A percentile compares a stretch with the other conserved stretches of the same genome.
These are phyloP conservation scores for Xyliphius kryptos DNA, from an alignment of 2,113 vertebrate genomes.

Conservation along the genomic window DNA sequence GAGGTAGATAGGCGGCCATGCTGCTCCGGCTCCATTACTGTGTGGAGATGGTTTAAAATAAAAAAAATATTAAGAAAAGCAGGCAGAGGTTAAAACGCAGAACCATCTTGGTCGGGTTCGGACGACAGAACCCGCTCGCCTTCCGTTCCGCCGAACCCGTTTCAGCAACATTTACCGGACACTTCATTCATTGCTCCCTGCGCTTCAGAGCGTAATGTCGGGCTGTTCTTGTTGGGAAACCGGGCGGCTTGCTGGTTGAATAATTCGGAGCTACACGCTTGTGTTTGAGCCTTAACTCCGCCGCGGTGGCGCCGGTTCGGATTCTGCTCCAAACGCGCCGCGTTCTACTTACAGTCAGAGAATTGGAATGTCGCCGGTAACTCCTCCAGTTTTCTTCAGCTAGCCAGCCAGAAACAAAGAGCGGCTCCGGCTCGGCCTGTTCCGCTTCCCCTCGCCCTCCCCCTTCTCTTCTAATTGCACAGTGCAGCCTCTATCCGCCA, in stretches of 20 bases:
- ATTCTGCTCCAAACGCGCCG: background rate
- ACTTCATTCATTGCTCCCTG: slow-evolving; percentile 64
- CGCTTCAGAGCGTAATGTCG: slow-evolving; percentile 44
- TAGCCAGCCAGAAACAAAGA: slow-evolving; percentile 69
- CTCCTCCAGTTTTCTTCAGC: slow-evolving; percentile 57
- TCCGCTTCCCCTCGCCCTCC: slow-evolving; percentile 45
- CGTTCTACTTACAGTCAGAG: slow-evolving; percentile 56
- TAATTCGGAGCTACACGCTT: too few species aligned
- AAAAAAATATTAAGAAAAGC: too few species aligned
- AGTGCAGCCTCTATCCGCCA: slow-evolving; percentile 37
- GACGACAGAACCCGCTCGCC: slow-evolving; percentile 59
- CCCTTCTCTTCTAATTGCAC: slow-evolving; percentile 42
- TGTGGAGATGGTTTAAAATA: background rate
- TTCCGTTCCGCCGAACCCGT: slow-evolving; percentile 55
- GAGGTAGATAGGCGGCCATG: slow-evolving; percentile 59
- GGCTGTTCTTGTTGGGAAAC: background rate
- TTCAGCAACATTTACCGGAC: slow-evolving; percentile 49
- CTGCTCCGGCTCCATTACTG: slow-evolving; percentile 48
- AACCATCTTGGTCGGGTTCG: too few species aligned
- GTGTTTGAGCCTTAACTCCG: too few species aligned
- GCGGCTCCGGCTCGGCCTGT: slow-evolving; percentile 56
- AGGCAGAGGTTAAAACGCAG: background rate
- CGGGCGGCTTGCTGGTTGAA: too few species aligned
- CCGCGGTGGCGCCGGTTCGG: too few species aligned
- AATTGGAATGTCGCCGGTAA: slow-evolving; percentile 45